Conservation (phyloP, 2,113 vertebrate genomes). For the Chamaetylas fuelleborni region DNA sequence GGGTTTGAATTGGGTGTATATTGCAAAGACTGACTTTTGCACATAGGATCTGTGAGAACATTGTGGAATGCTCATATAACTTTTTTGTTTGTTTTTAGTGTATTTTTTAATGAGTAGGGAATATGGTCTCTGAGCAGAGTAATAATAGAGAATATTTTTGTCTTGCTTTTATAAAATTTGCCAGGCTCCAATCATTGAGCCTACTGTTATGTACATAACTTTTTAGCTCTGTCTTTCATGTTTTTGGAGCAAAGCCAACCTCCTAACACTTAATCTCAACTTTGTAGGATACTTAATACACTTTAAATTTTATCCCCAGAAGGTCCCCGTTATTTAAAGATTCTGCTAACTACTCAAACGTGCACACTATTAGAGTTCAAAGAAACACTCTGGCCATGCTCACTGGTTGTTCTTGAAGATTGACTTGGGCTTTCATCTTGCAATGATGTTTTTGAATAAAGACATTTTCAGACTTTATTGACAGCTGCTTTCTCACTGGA, state of each 20-base stretch:
- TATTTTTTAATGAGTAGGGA: slow-evolving; percentile 68
- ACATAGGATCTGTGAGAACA: slow-evolving; percentile 55
- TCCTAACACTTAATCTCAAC: slow-evolving; percentile 66
- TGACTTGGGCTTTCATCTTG: slow-evolving; percentile 42
- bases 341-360: slow-evolving; percentile 48
- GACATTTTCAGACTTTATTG: slow-evolving; percentile 41
- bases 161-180: slow-evolving; percentile 66
- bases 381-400: background rate
- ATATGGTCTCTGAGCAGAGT: slow-evolving; percentile 55
- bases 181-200: slow-evolving; percentile 53
- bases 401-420: slow-evolving; percentile 4
- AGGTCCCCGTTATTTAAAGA: slow-evolving; percentile 54
- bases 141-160: slow-evolving; percentile 66
- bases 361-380: slow-evolving; percentile 48
- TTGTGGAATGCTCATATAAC: slow-evolving; percentile 64
- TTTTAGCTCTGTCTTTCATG: slow-evolving; percentile 62
- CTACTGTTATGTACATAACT: slow-evolving; percentile 55
- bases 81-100: slow-evolving; percentile 56
- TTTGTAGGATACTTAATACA: slow-evolving; percentile 67
- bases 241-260: slow-evolving; percentile 57
- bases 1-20: slow-evolving; percentile 63
- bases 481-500: slow-evolving; percentile 38
- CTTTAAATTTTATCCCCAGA: slow-evolving; percentile 62
- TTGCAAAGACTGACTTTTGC: slow-evolving; percentile 57
- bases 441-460: slow-evolving; percentile 33